A percentile compares a stretch with the other conserved stretches of the same genome.
Evolutionary conservation across 2,888 invertebrate genomes (phyloP).

Genomic region (Nymphalis c-album): DNA sequence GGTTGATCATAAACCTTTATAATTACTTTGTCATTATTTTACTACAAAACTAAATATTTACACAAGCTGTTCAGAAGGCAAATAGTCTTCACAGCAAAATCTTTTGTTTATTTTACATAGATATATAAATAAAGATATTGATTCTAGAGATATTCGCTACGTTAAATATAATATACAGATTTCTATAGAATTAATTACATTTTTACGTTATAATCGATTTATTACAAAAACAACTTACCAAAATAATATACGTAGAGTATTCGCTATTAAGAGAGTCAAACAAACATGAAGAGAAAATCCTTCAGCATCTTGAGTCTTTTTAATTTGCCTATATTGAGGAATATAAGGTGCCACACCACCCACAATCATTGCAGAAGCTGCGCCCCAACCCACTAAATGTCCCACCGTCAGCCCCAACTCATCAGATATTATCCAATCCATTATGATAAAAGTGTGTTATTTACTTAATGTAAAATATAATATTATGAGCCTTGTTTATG

Average conservation of each 20-base stretch:
- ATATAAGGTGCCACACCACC: conserved; percentile 98
- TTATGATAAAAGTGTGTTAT: conserved; percentile 49
- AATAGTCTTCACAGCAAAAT: not conserved
- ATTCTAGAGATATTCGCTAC: not conserved
- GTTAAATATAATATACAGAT: not conserved
- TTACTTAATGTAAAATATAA: not conserved
- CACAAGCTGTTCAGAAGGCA: conserved; percentile 11
- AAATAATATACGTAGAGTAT: conserved; percentile 97
- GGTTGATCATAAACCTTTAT: not conserved
- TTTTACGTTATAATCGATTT: not conserved
- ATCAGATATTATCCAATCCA: conserved; percentile 91
- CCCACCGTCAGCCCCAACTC: conserved; percentile 88
- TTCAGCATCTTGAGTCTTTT: conserved; percentile 93
- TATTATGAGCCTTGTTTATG: not conserved
- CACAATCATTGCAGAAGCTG: conserved; percentile 94
- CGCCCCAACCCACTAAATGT: conserved; percentile 88
- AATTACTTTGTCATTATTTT: conserved; percentile 2
- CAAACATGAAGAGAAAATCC: conserved; percentile 99
- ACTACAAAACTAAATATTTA: conserved; percentile 8
- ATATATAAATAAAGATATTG: not conserved
- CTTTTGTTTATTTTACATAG: conserved; percentile 5
- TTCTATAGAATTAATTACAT: not conserved
- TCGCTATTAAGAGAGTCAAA: conserved; percentile 95
- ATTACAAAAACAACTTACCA: conserved; percentile 86
- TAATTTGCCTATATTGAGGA: conserved; percentile 97